Evolutionary conservation across 35 echinoderm and acorn worm species (phyloP), one percentile per base, ranked within the genome.

Genomic region (Patiria miniata): DNA sequence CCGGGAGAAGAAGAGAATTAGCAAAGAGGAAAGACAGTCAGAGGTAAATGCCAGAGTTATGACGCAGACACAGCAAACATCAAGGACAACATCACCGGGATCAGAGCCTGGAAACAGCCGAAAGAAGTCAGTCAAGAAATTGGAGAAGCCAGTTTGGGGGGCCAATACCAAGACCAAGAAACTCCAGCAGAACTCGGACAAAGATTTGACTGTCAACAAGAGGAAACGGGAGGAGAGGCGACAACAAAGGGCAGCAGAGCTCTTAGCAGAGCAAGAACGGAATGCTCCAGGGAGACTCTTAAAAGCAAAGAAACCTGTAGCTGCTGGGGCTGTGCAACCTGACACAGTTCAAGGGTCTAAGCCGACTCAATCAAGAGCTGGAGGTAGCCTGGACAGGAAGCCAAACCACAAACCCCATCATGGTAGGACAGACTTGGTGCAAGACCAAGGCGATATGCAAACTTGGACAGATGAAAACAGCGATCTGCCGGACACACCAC

Each of bases 181-280:
- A 77, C 42, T 61, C 15, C 79, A 86, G 77, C 81, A 55, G 44
- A 93, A 93, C 51, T 93, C 95, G 28, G 91, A 93, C 6, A 97
- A 97, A 73, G 95, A 97, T 52, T 30, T 97, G 61, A 89, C 95
- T 33, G 77, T 81, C 52, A 85, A 30, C 47, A 83, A 86, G 77
- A 81, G 42, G 47, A 93, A 89, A 26, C 37, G 91, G 36, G 95
- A 97, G 33, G 95, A 93, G 40, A 83, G 95, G 52, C 81, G 84
- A 26, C 68, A 85, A 55, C 89, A 93, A 61, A 51, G 95, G 54
- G 87, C 86, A 68, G 91, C 93, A 65, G 95, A 97, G 68, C 76
- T 97, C 29, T 34, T 97, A 44, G 83, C 83, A 6, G 51, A 57
- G 52, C 95, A 97, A 68, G 95, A 97, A 53, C 36, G 40, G 47